phyloP scores from a whole-genome alignment of 2,797 vertebrate genomes.

The Sitta carolinensis region DNA sequence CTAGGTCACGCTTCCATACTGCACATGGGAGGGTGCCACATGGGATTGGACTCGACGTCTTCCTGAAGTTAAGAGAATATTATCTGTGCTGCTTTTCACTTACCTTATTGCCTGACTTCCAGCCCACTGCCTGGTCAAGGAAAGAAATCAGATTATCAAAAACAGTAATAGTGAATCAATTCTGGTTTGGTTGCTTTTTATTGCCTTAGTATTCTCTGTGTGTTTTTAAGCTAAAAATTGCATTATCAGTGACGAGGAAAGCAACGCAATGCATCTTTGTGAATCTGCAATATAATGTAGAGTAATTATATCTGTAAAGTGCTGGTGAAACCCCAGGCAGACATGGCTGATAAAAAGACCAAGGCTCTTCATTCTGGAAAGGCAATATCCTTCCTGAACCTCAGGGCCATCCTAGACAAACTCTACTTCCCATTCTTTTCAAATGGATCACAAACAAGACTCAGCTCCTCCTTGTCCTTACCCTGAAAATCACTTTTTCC shows the following conservation, averaged over 20 bases:
- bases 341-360: background rate
- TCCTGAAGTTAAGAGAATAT: background rate
- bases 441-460: background rate
- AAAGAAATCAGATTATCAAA: background rate
- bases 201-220: background rate
- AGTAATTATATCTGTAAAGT: background rate
- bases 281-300: background rate
- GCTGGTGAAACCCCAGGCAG: background rate
- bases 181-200: background rate
- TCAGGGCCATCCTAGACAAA: background rate
- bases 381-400: background rate
- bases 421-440: background rate
- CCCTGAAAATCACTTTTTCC: background rate
- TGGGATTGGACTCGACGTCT: background rate
- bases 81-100: background rate
- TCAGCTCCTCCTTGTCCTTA: background rate
- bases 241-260: background rate
- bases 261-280: background rate
- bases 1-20: background rate
- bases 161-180: background rate
- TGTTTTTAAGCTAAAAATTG: background rate
- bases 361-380: background rate
- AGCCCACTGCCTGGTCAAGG: background rate
- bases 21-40: rapidly evolving
- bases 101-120: background rate